A percentile compares a stretch with the other conserved stretches of the same genome.
Conservation (phyloP, 2,797 vertebrate genomes). For the Hapalemur alaotrensis region DNA sequence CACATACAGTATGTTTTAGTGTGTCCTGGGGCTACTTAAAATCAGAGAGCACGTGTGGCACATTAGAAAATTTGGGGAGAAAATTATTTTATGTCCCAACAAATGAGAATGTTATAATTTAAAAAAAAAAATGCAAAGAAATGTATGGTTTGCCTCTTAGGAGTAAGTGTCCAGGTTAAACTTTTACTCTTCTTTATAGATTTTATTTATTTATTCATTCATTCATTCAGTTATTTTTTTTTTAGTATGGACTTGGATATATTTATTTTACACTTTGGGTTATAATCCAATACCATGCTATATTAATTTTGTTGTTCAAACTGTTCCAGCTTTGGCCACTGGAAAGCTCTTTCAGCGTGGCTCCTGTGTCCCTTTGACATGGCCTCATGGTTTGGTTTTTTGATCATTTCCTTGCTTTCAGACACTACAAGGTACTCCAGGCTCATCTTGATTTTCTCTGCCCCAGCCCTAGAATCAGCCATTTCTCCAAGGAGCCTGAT, state of each 20-base stretch:
- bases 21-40: background rate
- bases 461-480: background rate
- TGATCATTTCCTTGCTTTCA: background rate
- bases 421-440: background rate
- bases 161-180: background rate
- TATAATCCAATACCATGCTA: background rate
- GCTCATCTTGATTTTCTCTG: background rate
- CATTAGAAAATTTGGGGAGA: background rate
- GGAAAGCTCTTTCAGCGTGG: background rate
- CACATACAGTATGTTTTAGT: background rate
- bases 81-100: background rate
- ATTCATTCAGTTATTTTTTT: background rate
- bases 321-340: background rate
- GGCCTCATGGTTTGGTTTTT: background rate
- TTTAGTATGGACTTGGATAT: background rate
- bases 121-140: background rate
- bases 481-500: background rate
- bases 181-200: background rate
- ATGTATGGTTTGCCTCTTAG: background rate
- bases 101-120: background rate
- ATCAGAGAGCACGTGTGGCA: background rate
- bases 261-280: background rate
- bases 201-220: background rate
- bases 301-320: background rate
- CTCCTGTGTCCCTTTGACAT: background rate